These are phyloP conservation scores for Emys orbicularis DNA, from an alignment of 2,797 vertebrate species.

Conservation along the genomic window DNA sequence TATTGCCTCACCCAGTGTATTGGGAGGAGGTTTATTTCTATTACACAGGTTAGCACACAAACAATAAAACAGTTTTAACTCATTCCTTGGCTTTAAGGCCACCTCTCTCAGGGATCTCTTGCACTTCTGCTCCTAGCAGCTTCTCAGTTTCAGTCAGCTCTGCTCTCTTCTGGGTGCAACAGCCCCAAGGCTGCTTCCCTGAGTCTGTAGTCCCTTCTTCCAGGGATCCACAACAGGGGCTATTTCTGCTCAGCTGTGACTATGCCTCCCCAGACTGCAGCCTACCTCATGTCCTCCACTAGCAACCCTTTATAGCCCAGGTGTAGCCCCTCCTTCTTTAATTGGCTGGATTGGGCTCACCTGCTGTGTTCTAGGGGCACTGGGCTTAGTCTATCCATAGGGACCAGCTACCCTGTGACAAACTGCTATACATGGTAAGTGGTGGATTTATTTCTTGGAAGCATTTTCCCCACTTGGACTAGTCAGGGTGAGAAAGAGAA, in stretches of 20 bases:
- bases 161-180: neutral
- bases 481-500: neutral
- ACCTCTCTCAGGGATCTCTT: neutral
- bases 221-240: neutral
- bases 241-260: neutral
- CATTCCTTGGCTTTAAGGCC: neutral
- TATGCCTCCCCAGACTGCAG: neutral
- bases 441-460: neutral
- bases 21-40: neutral
- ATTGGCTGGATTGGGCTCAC: neutral
- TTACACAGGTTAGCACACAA: neutral
- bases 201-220: neutral
- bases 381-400: neutral
- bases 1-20: neutral
- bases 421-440: neutral
- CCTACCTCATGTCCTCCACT: neutral
- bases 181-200: neutral
- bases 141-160: neutral
- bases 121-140: neutral
- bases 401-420: neutral
- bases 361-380: neutral
- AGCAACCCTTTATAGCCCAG: neutral
- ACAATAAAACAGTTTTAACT: neutral
- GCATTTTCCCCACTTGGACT: neutral
- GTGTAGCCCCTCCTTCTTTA: neutral